These are phyloP conservation scores for Tiaroga cobitis DNA, from an alignment of 2,797 vertebrate genomes.

Conservation along the genomic window DNA sequence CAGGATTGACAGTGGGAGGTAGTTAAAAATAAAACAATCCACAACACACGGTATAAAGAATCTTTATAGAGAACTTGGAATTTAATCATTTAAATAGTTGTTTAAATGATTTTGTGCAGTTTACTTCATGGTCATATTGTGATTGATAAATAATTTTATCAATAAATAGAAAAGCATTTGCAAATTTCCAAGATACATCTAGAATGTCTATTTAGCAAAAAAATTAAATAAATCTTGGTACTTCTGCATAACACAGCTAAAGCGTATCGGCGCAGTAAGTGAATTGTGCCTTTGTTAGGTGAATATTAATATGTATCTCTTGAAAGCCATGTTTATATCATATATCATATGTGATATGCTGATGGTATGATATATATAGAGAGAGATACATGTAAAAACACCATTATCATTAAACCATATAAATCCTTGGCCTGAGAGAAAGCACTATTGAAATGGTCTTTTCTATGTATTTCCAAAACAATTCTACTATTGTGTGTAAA, in stretches of 20 bases:
- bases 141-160: neutral
- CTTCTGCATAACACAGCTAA: neutral
- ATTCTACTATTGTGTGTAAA: neutral
- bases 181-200: no score
- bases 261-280: neutral
- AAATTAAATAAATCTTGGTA: no score
- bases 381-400: no score
- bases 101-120: neutral
- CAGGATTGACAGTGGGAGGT: neutral
- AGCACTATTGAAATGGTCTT: neutral
- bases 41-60: neutral
- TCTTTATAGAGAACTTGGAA: neutral
- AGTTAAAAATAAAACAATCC: neutral
- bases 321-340: neutral
- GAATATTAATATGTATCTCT: neutral
- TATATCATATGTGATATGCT: neutral
- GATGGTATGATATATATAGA: neutral
- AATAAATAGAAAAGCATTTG: neutral
- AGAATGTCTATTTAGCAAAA: no score
- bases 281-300: neutral
- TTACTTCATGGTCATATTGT: neutral
- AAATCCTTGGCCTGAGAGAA: neutral
- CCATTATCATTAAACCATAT: neutral
- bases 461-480: neutral
- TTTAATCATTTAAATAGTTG: neutral